Evolutionary conservation across 2,113 vertebrate species (phyloP), one percentile per base, ranked within the genome.

Genomic region (Nibea coibor): DNA sequence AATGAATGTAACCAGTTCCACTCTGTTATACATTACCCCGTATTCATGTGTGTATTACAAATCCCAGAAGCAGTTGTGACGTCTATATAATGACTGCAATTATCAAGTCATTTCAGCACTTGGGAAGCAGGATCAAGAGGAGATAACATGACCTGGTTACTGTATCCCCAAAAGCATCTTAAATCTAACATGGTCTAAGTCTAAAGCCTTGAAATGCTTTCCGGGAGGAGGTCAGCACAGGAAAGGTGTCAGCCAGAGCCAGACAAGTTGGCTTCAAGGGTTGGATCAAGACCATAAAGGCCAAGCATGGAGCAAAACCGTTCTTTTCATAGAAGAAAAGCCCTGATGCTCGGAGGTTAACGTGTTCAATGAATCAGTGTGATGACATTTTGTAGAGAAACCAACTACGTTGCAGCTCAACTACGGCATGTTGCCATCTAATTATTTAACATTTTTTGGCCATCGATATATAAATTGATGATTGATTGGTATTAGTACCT

Each of bases 11-110:
- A 14, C 62, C 58, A 54, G 2, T 69, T 67, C n/a, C 64, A 54
- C 71, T 67, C 54, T 9, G 19, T 68, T 50, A 16, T 68, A 75
- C 79, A 59, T 43, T 7, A 54, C 24, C 28, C n/a, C 6, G 48
- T 45, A 15, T 54, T 42, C 43, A n/a, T 72, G 28, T 71, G 72
- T 61, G 17, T 64, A 47, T 50, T 59, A 6, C 20, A 80, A 83
- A 76, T 77, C 78, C 77, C 65, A 66, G 5, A 70, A 12, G 72
- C 35, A 10, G 48, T 8, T 57, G 42, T 79, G 74, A 85, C 84
- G 83, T 79, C 83, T 79, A 66, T 66, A 68, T 43, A 14, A 59
- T 56, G 28, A 59, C 54, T 63, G 58, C 28, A 68, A 72, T 78
- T 81, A 59, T n/a, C 0, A 14, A 72, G 59, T 81, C 56, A 66